phyloP scores from a whole-genome alignment of 2,113 vertebrate species.

The Grammomys dolichurus region DNA sequence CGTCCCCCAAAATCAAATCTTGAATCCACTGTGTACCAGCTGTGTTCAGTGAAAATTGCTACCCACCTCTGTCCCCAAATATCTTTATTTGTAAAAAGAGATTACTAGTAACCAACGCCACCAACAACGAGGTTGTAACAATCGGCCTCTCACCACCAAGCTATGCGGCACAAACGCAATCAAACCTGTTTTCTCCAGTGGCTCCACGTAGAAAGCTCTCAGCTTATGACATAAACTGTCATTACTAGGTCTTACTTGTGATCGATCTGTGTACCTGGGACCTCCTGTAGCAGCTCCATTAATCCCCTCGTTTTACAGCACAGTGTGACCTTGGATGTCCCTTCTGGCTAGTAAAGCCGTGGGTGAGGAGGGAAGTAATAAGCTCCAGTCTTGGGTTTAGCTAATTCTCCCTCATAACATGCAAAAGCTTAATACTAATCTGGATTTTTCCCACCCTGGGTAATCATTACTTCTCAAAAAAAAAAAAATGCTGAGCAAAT shows the following conservation, averaged over 20 bases:
- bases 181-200: background rate
- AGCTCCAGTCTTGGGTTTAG: slow-evolving; percentile 55
- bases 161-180: background rate
- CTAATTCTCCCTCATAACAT: slow-evolving; percentile 68
- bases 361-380: slow-evolving; percentile 64
- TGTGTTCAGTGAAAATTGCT: background rate
- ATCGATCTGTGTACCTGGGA: background rate
- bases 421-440: slow-evolving; percentile 78
- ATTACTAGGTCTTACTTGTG: slow-evolving; percentile 46
- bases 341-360: slow-evolving; percentile 45
- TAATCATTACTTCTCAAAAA: slow-evolving; percentile 77
- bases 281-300: background rate
- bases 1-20: background rate
- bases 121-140: background rate
- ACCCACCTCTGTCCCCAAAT: background rate
- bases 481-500: slow-evolving; percentile 79
- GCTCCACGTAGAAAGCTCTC: background rate
- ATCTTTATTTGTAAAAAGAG: slow-evolving; percentile 9
- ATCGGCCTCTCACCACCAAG: background rate
- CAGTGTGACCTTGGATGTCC: slow-evolving; percentile 56
- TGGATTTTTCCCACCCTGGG: slow-evolving; percentile 77
- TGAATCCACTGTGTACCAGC: background rate
- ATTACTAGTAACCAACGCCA: background rate
- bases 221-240: background rate
- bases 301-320: slow-evolving; percentile 37